Percentiles rank a stretch among this genome's conserved stretches.
Conservation (phyloP, 2,888 invertebrate species). For the Cecidostiba fungosa region DNA sequence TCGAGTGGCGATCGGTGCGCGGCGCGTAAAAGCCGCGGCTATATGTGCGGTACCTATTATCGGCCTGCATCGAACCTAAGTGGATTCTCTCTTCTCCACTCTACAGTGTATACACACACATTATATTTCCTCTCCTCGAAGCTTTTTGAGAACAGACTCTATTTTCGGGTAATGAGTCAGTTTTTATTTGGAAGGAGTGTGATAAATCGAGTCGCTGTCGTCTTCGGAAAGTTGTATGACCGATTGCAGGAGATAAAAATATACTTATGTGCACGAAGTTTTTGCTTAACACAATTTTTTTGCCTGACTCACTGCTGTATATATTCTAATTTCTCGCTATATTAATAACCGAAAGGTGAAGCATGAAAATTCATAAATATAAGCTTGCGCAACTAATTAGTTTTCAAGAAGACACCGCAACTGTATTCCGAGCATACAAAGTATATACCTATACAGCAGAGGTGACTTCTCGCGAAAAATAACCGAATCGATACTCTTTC, state of each 20-base stretch:
- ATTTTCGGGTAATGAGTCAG: neutral
- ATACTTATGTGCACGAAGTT: neutral
- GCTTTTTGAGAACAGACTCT: neutral
- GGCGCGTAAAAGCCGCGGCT: neutral
- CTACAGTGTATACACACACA: neutral
- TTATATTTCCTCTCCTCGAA: neutral
- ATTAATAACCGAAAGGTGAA: neutral
- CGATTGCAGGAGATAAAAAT: conserved; percentile 10
- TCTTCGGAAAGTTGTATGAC: neutral
- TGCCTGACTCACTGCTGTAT: neutral
- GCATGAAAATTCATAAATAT: neutral
- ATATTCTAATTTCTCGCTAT: neutral
- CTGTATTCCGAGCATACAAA: neutral
- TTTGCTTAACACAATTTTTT: neutral
- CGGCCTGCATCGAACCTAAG: neutral
- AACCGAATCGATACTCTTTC: conserved; percentile 12
- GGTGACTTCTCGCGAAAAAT: neutral
- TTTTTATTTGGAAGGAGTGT: neutral
- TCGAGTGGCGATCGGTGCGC: conserved; percentile 34
- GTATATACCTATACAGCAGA: neutral
- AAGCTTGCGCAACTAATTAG: neutral
- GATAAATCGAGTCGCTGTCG: neutral
- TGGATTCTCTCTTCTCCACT: neutral
- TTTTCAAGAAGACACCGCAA: neutral
- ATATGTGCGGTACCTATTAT: neutral